Evolutionary conservation across 1,140 invertebrate genomes (phyloP), one percentile per base, ranked within the genome.

Genomic region (Leptestheria dahalacensis): DNA sequence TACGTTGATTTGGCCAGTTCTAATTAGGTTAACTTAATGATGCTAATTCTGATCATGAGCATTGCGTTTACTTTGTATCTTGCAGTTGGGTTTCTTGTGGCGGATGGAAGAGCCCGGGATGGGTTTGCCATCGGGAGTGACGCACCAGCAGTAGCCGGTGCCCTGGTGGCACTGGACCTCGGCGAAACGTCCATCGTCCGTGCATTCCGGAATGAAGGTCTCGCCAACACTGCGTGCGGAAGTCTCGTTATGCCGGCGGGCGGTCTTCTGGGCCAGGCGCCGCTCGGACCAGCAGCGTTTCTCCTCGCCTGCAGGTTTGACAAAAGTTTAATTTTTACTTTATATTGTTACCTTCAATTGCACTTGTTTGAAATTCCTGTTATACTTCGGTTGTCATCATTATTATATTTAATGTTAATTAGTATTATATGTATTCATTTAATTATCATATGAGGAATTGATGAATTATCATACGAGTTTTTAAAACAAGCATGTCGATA

Each of bases 61-160:
- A 52, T 18, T 23, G 6, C 3, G 28, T n/a, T 60, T 54, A 63
- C 62, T 55, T 60, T 63, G 64, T 65, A 66, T 64, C 64, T 63
- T 65, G 64, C 73, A 75, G 49, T 67, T 64, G 9, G 72, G 72
- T 49, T 64, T 64, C 49, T 63, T 64, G 33, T 69, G 69, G 9
- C 64, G 63, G 2, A 68, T 64, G 20, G 74, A 73, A 2, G 74
- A 70, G 23, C 70, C 70, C 2, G 68, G 65, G 46, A 76, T 68
- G 23, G 72, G 74, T 64, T 81, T 80, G 12, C 90, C 90, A 63
- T 82, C 78, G 1, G 82, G 77, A 2, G 84, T 86, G 24, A 90
- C 88, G 71, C 91, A 95, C 85, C 84, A 87, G 68, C 85, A 87
- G 67, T 80, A 84, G 54, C 84, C 85, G 1, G 82, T 82, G 51